A percentile compares a stretch with the other conserved stretches of the same genome.
These are phyloP conservation scores for Thalassophryne amazonica DNA, from an alignment of 2,797 vertebrate genomes.

Conservation along the genomic window DNA sequence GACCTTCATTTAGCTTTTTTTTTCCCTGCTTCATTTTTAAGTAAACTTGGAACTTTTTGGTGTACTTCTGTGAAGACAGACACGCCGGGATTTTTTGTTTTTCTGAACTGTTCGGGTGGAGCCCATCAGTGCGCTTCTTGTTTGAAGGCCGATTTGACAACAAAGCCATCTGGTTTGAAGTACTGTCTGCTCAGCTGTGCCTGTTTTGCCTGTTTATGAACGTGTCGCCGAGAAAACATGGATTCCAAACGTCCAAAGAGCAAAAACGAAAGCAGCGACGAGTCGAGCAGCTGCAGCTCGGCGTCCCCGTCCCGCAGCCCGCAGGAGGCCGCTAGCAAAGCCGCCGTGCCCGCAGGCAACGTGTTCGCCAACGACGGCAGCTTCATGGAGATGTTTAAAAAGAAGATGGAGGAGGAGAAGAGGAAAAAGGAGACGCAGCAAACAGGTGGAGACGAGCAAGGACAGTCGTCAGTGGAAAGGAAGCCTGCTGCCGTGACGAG, in stretches of 20 bases:
- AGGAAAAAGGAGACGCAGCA: conserved; percentile 81
- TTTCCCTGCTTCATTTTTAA: background rate
- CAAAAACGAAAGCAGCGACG: conserved; percentile 43
- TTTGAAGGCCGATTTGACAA: background rate
- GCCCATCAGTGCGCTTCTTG: background rate
- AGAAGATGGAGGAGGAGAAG: conserved; percentile 86
- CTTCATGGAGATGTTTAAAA: conserved; percentile 97
- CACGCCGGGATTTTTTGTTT: background rate
- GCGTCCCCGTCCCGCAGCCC: conserved; percentile 58
- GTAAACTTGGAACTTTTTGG: too few species aligned
- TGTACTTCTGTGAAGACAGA: background rate
- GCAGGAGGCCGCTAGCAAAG: conserved; percentile 23
- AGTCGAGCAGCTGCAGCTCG: conserved; percentile 63
- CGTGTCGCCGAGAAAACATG: conserved; percentile 34
- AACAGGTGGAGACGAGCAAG: conserved; percentile 66
- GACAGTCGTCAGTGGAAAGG: conserved; percentile 72
- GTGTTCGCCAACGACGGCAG: conserved; percentile 94
- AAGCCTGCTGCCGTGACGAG: conserved; percentile 77
- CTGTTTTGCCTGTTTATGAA: background rate
- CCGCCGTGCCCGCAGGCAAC: conserved; percentile 70
- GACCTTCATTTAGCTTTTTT: background rate
- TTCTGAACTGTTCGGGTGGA: conserved; percentile 7
- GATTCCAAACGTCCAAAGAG: conserved; percentile 46
- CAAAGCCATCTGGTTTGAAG: conserved; percentile 6
- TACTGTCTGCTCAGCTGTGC: too few species aligned